phyloP scores from a whole-genome alignment of 1,140 invertebrate species.

The Whitmania pigra region DNA sequence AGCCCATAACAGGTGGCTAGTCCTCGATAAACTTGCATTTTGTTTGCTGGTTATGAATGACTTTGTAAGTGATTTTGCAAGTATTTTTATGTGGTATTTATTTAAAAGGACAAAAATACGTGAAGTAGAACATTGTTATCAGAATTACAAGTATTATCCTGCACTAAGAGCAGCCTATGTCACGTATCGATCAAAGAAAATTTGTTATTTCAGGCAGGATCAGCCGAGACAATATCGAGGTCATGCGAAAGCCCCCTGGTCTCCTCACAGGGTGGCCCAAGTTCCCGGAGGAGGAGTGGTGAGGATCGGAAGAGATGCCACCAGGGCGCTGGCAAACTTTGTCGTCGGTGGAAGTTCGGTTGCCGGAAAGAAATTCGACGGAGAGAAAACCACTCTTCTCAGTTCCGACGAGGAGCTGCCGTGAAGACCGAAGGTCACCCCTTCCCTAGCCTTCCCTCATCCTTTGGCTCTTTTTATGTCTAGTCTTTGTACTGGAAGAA shows the following conservation, averaged over 20 bases:
- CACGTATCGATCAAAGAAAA: neutral
- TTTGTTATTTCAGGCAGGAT: neutral
- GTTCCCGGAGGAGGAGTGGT: too few species aligned
- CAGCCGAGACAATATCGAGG: neutral
- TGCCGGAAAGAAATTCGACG: conserved; percentile 51
- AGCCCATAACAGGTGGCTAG: neutral
- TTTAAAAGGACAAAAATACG: too few species aligned
- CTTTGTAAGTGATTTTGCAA: too few species aligned
- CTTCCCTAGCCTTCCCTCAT: too few species aligned
- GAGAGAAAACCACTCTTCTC: conserved; percentile 86
- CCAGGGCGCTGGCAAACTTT: neutral
- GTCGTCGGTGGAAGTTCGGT: neutral
- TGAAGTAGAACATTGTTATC: too few species aligned
- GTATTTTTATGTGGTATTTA: too few species aligned
- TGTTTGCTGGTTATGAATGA: too few species aligned
- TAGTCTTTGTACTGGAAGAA: too few species aligned
- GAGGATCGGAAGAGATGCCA: neutral
- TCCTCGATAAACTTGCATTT: too few species aligned
- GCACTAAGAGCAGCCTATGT: too few species aligned
- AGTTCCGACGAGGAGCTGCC: conserved; percentile 94
- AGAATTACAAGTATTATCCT: neutral
- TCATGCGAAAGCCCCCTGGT: neutral
- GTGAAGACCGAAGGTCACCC: conserved; percentile 41
- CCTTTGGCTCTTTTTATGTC: too few species aligned
- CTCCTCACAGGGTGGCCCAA: neutral